These are phyloP conservation scores for Microplitis mediator DNA, from an alignment of 1,140 invertebrate genomes.

Conservation along the genomic window DNA sequence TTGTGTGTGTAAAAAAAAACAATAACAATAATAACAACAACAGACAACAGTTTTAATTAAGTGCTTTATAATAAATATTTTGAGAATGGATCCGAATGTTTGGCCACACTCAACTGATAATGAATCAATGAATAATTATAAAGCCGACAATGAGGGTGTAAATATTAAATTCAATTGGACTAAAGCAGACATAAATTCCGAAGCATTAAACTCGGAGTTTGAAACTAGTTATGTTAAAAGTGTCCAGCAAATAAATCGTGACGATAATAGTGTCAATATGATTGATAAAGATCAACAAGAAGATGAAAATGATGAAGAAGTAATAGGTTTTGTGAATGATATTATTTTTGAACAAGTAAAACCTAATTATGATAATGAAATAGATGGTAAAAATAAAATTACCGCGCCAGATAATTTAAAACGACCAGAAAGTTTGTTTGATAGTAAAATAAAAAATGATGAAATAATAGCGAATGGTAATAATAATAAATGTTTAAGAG, in stretches of 20 bases:
- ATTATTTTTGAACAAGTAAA: slow-evolving; percentile 4
- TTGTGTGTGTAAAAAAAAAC: background rate
- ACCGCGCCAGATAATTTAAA: slow-evolving; percentile 24
- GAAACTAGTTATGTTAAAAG: too few relatives aligned
- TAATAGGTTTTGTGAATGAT: slow-evolving; percentile 4
- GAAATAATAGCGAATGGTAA: slow-evolving; percentile 45
- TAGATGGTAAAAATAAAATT: background rate
- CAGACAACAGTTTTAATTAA: background rate
- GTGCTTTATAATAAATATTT: too few relatives aligned
- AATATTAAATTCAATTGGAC: too few relatives aligned
- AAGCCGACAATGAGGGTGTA: too few relatives aligned
- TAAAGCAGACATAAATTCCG: too few relatives aligned
- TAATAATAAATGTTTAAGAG: slow-evolving; percentile 48
- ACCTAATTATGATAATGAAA: slow-evolving; percentile 5
- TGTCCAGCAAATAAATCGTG: too few relatives aligned
- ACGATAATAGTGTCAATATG: too few relatives aligned
- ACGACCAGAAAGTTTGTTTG: slow-evolving; percentile 44
- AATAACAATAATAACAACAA: background rate
- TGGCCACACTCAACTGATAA: too few relatives aligned
- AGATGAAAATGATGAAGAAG: background rate
- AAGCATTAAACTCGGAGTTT: too few relatives aligned
- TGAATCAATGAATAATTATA: too few relatives aligned
- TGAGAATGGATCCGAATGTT: too few relatives aligned
- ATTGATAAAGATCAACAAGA: too few relatives aligned
- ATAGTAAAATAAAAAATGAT: slow-evolving; percentile 41